Evolutionary conservation across 2,113 vertebrate genomes (phyloP).

Genomic region (Stercorarius parasiticus): DNA sequence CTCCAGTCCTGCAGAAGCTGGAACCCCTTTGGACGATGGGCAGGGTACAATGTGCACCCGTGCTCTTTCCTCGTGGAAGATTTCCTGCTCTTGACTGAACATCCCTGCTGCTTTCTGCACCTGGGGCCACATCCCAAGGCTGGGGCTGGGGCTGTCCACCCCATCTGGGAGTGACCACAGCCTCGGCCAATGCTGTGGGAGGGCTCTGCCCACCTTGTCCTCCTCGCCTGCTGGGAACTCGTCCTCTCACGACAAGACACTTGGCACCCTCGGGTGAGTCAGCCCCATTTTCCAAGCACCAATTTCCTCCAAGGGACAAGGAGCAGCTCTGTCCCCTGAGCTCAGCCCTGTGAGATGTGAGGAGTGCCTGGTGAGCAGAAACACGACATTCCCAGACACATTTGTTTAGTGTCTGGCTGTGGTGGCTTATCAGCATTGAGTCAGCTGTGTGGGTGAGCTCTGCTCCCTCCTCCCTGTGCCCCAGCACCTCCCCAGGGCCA

Average conservation of each 20-base stretch:
- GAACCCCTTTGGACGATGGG: neutral
- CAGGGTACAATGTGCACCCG: accelerated
- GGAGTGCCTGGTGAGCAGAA: neutral
- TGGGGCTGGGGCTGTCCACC: neutral
- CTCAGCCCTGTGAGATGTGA: neutral
- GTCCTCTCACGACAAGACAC: neutral
- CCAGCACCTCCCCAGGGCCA: neutral
- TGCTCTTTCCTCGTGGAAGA: neutral
- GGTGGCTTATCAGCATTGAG: neutral
- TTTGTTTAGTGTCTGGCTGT: neutral
- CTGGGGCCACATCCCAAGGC: neutral
- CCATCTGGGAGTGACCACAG: neutral
- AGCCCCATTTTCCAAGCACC: neutral
- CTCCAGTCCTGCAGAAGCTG: neutral
- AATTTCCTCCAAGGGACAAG: neutral
- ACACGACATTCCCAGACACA: neutral
- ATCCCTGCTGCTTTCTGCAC: neutral
- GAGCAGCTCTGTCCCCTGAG: neutral
- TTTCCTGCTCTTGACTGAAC: neutral
- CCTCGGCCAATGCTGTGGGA: neutral
- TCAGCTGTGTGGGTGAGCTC: neutral
- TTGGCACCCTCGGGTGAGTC: neutral
- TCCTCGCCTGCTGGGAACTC: neutral
- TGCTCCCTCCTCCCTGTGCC: neutral
- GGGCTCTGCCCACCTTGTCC: neutral